Conservation (phyloP, 2,797 vertebrate species). For the Gymnothorax javanicus region DNA sequence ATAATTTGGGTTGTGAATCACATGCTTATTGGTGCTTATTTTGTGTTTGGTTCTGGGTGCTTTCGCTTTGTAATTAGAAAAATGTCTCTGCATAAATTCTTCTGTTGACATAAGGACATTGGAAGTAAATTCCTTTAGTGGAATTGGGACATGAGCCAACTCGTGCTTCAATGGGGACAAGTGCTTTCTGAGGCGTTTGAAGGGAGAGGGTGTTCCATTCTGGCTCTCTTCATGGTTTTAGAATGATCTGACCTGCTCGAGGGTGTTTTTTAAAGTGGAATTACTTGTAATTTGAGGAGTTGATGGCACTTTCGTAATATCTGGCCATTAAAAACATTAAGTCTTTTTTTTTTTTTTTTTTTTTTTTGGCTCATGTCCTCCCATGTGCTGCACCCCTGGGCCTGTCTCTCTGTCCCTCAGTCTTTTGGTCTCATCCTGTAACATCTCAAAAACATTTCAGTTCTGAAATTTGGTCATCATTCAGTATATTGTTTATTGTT, state of each 20-base stretch:
- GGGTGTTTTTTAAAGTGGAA: too few relatives aligned
- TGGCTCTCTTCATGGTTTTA: not conserved
- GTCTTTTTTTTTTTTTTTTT: not conserved
- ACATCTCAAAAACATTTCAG: not conserved
- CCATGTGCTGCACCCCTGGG: too few relatives aligned
- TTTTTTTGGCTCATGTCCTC: too few relatives aligned
- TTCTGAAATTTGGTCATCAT: not conserved
- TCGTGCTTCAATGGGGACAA: not conserved
- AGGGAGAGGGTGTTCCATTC: not conserved
- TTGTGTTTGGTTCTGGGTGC: not conserved
- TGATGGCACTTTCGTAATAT: too few relatives aligned
- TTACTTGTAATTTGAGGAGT: too few relatives aligned
- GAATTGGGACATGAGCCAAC: not conserved
- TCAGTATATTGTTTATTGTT: not conserved
- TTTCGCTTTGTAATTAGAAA: slow-evolving; percentile 39
- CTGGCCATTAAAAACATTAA: too few relatives aligned
- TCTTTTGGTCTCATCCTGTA: too few relatives aligned
- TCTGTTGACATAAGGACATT: not conserved
- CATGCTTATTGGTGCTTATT: slow-evolving; percentile 11
- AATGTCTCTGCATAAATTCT: slow-evolving; percentile 3
- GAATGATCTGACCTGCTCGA: not conserved
- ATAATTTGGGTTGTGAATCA: slow-evolving; percentile 31
- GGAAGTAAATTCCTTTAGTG: not conserved
- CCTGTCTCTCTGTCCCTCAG: too few relatives aligned
- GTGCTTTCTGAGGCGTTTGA: not conserved